Conservation (phyloP, 1,140 invertebrate genomes). For the Contarinia nasturtii region DNA sequence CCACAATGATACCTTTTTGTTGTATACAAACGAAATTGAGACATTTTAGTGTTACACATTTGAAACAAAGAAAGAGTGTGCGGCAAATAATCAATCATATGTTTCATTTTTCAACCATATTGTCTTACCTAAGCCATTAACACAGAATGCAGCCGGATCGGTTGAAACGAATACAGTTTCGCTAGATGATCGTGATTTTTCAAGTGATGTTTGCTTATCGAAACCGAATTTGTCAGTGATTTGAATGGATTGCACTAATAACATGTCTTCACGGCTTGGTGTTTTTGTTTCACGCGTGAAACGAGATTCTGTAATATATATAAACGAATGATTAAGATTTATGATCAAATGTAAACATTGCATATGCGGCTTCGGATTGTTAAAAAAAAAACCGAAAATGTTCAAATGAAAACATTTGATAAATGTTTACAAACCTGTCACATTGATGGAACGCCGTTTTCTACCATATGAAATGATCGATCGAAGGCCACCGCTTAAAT, state of each 20-base stretch:
- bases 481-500: constrained; percentile 54
- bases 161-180: constrained; percentile 37
- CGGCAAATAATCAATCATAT: too few relatives aligned
- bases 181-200: constrained; percentile 19
- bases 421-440: constrained; percentile 5
- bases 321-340: not conserved
- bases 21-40: not conserved
- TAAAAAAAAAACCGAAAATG: too few relatives aligned
- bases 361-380: too few relatives aligned
- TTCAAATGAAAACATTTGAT: too few relatives aligned
- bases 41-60: too few relatives aligned
- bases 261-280: constrained; percentile 46
- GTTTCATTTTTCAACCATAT: too few relatives aligned
- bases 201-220: constrained; percentile 30
- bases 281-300: constrained; percentile 15
- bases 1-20: constrained; percentile 52
- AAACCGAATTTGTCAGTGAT: constrained; percentile 80
- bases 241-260: constrained; percentile 74
- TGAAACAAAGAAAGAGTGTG: too few relatives aligned
- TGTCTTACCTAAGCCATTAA: constrained; percentile 35
- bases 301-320: not conserved
- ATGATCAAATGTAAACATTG: not conserved
- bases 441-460: constrained; percentile 13
- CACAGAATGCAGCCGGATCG: constrained; percentile 37
- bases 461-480: constrained; percentile 61